Evolutionary conservation across 2,797 vertebrate species (phyloP), one percentile per base, ranked within the genome.

Genomic region (Discoglossus pictus): DNA sequence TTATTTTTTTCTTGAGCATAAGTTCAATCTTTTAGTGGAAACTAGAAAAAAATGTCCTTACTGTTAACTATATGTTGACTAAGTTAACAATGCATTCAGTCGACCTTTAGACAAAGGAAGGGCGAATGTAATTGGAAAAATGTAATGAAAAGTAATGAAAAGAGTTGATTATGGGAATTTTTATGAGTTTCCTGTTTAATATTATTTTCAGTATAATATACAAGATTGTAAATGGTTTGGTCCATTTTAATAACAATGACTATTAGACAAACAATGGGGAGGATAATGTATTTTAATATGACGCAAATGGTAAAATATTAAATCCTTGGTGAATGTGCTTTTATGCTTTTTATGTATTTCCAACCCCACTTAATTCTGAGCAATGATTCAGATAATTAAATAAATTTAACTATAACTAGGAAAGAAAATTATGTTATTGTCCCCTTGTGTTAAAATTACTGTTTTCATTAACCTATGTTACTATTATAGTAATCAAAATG

Each of bases 301-400:
- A 59, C 48, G 31, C 65, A 75, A 73, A 48, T 17, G 20, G 62
- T 76, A 55, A 42, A 79, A 75, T 72, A 74, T 65, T 79, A 40
- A 46, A 36, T 65, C 34, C 20, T 50, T 6, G 8, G 23, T 44
- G 24, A 18, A 46, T 47, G 4, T 21, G 10, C 40, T 18, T 21
- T 23, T 38, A 38, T 4, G 11, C 2, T 52, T 20, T 21, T 7
- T 52, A 64, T 36, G 2, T 36, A 50, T 48, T 31, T 16, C 2
- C 21, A 21, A 7, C 20, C 34, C 18, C 23, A 15, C 16, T 21
- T 21, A 21, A 61, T 61, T 61, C 58, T 35, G 16, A 34, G 25
- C 15, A 27, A 21, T 25, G 42, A 6, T 17, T 46, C 13, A 34
- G n/a, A 17, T 61, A 48, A 47, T 61, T 25, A 61, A 47, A 36